Evolutionary conservation across 2,797 vertebrate genomes (phyloP).

Genomic region (Mormyrops boulengeri): DNA sequence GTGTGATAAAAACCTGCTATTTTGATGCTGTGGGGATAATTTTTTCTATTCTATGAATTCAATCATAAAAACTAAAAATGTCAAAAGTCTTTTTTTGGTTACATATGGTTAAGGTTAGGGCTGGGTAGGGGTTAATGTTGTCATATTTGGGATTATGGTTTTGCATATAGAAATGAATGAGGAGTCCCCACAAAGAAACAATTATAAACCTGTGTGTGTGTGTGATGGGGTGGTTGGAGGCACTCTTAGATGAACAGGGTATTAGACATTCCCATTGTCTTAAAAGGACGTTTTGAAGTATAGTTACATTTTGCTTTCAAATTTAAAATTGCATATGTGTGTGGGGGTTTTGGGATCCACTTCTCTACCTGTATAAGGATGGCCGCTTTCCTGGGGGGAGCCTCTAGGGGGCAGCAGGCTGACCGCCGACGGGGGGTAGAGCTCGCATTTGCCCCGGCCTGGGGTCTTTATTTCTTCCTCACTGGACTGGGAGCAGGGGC

Average conservation of each 20-base stretch:
- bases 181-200: neutral
- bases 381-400: conserved; percentile 50
- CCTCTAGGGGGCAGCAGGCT: conserved; percentile 55
- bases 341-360: neutral
- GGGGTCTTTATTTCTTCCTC: conserved; percentile 65
- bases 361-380: conserved; percentile 60
- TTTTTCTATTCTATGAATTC: neutral
- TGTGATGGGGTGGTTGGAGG: conserved; percentile 17
- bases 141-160: neutral
- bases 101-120: neutral
- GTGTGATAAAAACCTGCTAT: neutral
- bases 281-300: neutral
- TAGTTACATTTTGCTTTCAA: neutral
- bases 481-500: conserved; percentile 71
- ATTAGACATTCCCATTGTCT: neutral
- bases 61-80: neutral
- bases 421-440: conserved; percentile 58
- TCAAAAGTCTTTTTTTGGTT: neutral
- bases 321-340: neutral
- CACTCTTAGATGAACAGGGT: neutral
- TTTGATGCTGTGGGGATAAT: neutral
- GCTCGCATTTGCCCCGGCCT: conserved; percentile 49
- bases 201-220: neutral
- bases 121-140: neutral
- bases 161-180: neutral